A percentile compares a stretch with the other conserved stretches of the same genome.
Conservation (phyloP, 2,888 invertebrate genomes). For the Dynastes grantii region DNA sequence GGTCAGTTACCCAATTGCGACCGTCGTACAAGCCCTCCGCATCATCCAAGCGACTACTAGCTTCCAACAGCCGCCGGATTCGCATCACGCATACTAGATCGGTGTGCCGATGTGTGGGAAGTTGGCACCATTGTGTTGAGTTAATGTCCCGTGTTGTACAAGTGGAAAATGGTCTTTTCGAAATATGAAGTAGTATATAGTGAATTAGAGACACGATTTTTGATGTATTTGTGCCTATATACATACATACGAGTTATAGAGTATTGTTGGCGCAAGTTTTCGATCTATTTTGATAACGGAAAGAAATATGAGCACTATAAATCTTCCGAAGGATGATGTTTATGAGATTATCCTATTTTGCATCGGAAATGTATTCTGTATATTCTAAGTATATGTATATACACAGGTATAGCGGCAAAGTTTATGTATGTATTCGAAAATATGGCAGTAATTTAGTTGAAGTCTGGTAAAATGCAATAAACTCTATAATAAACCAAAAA, state of each 20-base stretch:
- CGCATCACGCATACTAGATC: not conserved
- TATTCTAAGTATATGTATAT: too few species aligned
- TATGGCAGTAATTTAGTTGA: too few species aligned
- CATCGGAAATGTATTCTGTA: too few species aligned
- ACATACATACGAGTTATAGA: not conserved
- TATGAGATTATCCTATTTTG: too few species aligned
- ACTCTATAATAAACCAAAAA: too few species aligned
- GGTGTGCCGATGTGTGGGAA: conserved; percentile 30
- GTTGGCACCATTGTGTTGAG: conserved; percentile 36
- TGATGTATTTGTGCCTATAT: not conserved
- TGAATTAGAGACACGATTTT: conserved; percentile 7
- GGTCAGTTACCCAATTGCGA: conserved; percentile 41
- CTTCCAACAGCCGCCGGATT: conserved; percentile 20
- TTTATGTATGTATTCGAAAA: too few species aligned
- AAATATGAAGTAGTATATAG: not conserved
- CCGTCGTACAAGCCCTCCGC: conserved; percentile 14
- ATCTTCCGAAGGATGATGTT: not conserved
- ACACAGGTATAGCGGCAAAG: too few species aligned
- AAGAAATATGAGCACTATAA: conserved; percentile 14
- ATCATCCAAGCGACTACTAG: not conserved
- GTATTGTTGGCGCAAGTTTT: conserved; percentile 17
- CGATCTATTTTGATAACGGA: conserved; percentile 5
- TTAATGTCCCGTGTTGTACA: conserved; percentile 41
- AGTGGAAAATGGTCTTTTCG: conserved; percentile 29
- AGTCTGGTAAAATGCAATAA: too few species aligned